Base-by-base conservation (phyloP, 2,888 invertebrate genomes). In the Perdita meconis region DNA sequence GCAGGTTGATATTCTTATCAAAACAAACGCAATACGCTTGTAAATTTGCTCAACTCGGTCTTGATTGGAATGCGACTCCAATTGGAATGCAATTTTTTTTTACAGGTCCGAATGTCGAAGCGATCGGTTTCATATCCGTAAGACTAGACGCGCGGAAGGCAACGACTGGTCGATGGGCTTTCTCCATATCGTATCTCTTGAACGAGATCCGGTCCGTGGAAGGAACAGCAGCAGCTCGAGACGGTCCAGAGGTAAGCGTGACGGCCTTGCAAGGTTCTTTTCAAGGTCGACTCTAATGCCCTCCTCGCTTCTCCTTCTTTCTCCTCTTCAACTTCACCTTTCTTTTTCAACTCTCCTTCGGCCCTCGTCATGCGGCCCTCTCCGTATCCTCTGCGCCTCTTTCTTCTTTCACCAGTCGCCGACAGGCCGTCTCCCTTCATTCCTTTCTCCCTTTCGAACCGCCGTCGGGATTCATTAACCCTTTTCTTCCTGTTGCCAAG, bases 181-280 rank as follows among this genome's bases (percentile, higher is more conserved):
- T 87, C 87, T 82, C 82, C 84, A 67, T 85, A 86, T 85, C 83
- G 80, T 83, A 77, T 87, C 86, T 87, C 86, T 80, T 80, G 70
- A 68, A 63, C 80, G 79, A 86, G 82, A 84, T 85, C 83, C 82
- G 77, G 73, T 71, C 74, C 56, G 75, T 69, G 42, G 55, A 47
- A 75, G 38, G 59, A 53, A 10, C 67, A 61, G 66, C 68, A 63
- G 47, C 66, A 19, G 78, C 69, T 65, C 75, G 81, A 83, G 83
- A 86, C 86, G 85, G 77, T 86, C 85, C 83, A 76, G 83, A 81
- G 85, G 83, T 84, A 85, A 88, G 84, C 86, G 85, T 88, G 86
- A 87, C 88, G 89, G 87, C 89, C 89, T 89, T 89, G 89, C 88
- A 89, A 89, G 89, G 89, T 78, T 86, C 87, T 83, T 84, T 76